Percentiles rank a stretch among this genome's conserved stretches.
phyloP scores from a whole-genome alignment of 2,113 vertebrate genomes.

The Pithys albifrons region DNA sequence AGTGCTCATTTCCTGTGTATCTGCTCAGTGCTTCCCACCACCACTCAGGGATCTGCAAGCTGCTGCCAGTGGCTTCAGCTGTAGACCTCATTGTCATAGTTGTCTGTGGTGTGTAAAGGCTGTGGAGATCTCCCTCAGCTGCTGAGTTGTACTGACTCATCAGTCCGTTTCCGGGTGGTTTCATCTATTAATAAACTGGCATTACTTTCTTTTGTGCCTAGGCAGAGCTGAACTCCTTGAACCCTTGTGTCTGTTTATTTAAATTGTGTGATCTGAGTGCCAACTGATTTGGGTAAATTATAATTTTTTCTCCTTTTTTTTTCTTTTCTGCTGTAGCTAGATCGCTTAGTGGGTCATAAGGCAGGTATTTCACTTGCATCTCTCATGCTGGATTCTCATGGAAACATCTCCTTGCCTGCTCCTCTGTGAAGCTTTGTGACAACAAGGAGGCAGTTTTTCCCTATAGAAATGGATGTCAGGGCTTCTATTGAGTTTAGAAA shows the following conservation, averaged over 20 bases:
- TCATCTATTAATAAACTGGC: neutral
- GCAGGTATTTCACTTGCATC: neutral
- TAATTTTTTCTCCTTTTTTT: accelerated
- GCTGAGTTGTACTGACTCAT: neutral
- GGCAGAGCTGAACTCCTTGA: constrained; percentile 10
- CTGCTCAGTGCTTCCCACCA: accelerated
- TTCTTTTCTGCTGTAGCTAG: neutral
- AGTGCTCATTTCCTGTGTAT: neutral
- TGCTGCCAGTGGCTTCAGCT: neutral
- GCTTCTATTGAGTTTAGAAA: neutral
- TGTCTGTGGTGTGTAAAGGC: neutral
- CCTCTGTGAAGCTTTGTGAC: neutral
- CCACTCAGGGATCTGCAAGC: neutral
- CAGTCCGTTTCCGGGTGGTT: neutral
- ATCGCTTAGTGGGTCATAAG: neutral
- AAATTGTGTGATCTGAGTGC: neutral
- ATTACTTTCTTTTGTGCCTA: neutral
- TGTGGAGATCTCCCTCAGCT: neutral
- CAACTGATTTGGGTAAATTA: neutral
- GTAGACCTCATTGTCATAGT: neutral
- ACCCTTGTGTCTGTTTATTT: neutral
- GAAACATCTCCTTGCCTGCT: neutral
- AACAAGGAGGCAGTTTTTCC: neutral
- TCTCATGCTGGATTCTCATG: neutral
- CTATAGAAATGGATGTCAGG: neutral